Evolutionary conservation across 2,888 invertebrate species (phyloP), one percentile per base, ranked within the genome.

Genomic region (Clivina fossor): DNA sequence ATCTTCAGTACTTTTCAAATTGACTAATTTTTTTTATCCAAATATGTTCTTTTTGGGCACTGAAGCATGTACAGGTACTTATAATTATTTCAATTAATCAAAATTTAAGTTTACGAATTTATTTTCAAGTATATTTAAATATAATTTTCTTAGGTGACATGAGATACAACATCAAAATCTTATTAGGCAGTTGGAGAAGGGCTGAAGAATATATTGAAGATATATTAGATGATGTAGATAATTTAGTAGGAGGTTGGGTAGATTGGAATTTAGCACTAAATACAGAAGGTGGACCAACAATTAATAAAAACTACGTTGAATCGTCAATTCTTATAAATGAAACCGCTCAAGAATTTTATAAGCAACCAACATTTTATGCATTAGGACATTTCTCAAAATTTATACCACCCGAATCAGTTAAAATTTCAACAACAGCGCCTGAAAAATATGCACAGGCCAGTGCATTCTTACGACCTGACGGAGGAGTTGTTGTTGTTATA

Each of bases 241-340:
- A 90, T 70, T 86, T 83, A 75, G 84, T 86, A 0, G 79, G 80
- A 15, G 93, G 90, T 1, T 95, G 93, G 93, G 79, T 90, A 0
- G 93, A 95, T 70, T 95, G 93, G 93, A 96, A 95, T 71, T 74
- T 94, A 47, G 86, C 84, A 13, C 71, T 95, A 15, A 78, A 90
- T 68, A 71, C 78, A 53, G 60, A 68, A 0, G 93, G 93, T 13
- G 92, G 93, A 0, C 94, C 94, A 0, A 90, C 86, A 67, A 91
- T 88, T 83, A 83, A 81, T 0, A 66, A 78, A 3, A 92, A 93
- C 72, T 81, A 78, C 64, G 90, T 92, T 0, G 94, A 95, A 72
- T 78, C 92, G 0, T 83, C 93, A 0, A 84, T 95, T 47, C 76
- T 88, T 56, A 80, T 86, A 1, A 81, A 85, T 61, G 65, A 76